Percentiles rank a stretch among this genome's conserved stretches.
phyloP scores from a whole-genome alignment of 1,140 invertebrate genomes.

The Cyrtorhinus lividipennis region DNA sequence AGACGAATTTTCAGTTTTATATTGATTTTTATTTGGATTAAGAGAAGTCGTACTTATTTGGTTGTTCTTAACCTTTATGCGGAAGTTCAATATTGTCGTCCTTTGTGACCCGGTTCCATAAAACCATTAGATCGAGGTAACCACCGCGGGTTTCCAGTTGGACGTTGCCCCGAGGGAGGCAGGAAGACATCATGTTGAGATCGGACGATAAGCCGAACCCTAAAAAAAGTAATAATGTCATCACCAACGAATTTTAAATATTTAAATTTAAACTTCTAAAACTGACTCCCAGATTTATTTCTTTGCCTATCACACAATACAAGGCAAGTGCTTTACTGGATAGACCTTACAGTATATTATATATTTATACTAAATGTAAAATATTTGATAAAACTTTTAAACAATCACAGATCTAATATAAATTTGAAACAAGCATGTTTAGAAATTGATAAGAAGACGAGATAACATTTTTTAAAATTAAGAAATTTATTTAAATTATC shows the following conservation, averaged over 20 bases:
- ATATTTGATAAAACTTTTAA: too few species aligned
- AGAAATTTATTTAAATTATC: too few species aligned
- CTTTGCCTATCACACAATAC: too few species aligned
- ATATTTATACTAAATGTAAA: too few species aligned
- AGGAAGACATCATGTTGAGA: constrained; percentile 37
- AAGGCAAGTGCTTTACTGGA: too few species aligned
- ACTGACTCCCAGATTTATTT: background rate
- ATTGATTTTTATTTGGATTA: too few species aligned
- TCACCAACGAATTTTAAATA: background rate
- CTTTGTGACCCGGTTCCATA: constrained; percentile 38
- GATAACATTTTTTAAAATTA: too few species aligned
- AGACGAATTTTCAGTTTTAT: constrained; percentile 17
- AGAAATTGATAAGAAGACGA: too few species aligned
- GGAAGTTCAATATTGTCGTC: constrained; percentile 36
- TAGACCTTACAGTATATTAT: too few species aligned
- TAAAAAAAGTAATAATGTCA: background rate
- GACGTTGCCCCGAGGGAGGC: constrained; percentile 38
- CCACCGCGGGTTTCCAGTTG: constrained; percentile 34
- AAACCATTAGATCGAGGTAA: constrained; percentile 36
- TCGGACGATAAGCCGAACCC: constrained; percentile 37
- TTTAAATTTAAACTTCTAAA: background rate
- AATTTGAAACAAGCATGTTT: too few species aligned
- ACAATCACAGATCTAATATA: too few species aligned
- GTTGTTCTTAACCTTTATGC: constrained; percentile 27
- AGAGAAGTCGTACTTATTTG: background rate